Evolutionary conservation across 2,113 vertebrate genomes (phyloP).

Genomic region (Podiceps cristatus): DNA sequence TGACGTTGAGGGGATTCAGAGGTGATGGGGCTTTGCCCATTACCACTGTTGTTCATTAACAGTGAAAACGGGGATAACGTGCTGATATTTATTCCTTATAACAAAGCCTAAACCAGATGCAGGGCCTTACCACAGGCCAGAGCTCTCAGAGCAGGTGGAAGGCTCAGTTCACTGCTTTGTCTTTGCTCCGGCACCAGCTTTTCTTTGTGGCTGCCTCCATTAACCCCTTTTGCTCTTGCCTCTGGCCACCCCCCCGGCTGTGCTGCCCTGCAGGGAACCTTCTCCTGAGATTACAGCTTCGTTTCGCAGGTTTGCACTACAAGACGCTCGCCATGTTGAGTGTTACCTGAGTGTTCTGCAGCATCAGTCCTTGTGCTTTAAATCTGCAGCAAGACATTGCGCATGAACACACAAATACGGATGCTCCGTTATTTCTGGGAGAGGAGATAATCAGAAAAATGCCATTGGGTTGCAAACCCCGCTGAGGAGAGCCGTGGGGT

Average conservation of each 20-base stretch:
- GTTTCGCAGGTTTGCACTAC: accelerated
- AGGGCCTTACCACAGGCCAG: neutral
- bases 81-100: neutral
- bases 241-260: neutral
- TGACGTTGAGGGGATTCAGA: neutral
- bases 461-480: accelerated
- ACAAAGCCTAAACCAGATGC: neutral
- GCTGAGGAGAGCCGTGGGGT: neutral
- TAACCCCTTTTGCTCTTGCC: neutral
- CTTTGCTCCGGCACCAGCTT: neutral
- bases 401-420: accelerated
- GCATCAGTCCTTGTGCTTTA: neutral
- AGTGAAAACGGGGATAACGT: neutral
- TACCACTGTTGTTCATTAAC: accelerated
- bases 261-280: neutral
- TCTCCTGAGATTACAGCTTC: neutral
- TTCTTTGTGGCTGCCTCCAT: neutral
- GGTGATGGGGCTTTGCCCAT: accelerated
- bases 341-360: neutral
- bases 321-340: accelerated
- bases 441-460: neutral
- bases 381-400: neutral
- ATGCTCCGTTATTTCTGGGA: neutral
- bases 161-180: neutral
- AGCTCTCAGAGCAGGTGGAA: neutral